phyloP scores from a whole-genome alignment of 2,797 vertebrate species.

The Pseudotriccus pelzelni region DNA sequence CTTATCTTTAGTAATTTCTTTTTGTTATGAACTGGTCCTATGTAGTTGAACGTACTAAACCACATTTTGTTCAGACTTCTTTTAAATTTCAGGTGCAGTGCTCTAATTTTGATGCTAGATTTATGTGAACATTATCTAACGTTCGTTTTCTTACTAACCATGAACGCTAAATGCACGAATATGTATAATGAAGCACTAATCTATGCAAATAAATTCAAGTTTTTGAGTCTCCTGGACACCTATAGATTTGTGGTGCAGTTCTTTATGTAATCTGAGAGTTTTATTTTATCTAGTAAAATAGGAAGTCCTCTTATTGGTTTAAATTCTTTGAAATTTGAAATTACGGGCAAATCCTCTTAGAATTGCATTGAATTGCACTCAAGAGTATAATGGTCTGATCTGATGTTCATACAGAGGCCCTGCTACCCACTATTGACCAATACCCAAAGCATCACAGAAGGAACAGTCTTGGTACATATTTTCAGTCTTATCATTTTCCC shows the following conservation, averaged over 20 bases:
- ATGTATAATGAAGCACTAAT: not conserved
- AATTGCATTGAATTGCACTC: not conserved
- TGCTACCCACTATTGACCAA: not conserved
- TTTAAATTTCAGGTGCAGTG: not conserved
- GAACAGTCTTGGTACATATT: not conserved
- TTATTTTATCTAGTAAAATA: not conserved
- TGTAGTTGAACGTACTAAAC: not conserved
- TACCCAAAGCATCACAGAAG: not conserved
- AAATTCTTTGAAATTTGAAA: not conserved
- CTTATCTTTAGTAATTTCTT: not conserved
- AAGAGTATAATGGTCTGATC: not conserved
- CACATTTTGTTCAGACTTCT: not conserved
- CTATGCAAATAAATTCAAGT: not conserved
- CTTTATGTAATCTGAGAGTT: not conserved
- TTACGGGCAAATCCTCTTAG: not conserved
- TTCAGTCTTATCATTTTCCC: not conserved
- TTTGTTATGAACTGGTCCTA: not conserved
- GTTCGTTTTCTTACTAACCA: not conserved
- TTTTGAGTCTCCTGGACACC: not conserved
- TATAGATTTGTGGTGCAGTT: not conserved
- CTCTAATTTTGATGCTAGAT: not conserved
- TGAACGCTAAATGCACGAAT: not conserved
- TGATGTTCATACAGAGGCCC: not conserved
- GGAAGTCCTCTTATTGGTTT: not conserved
- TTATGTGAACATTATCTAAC: not conserved